Percentiles rank a stretch among this genome's conserved stretches.
Conservation (phyloP, 2,113 vertebrate genomes). For the Entelurus aequoreus region DNA sequence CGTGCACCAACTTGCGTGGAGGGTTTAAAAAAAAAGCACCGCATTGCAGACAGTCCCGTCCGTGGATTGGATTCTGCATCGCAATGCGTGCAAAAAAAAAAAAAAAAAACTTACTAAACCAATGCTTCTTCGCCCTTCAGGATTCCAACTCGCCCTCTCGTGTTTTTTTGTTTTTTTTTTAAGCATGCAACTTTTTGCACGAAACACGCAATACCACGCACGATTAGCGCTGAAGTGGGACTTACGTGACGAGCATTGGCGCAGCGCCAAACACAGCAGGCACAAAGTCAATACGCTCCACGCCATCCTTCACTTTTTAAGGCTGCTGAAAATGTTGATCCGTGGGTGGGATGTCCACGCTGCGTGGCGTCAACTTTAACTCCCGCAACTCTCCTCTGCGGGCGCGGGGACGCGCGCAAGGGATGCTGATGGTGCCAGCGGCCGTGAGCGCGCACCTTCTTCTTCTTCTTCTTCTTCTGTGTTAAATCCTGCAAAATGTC, state of each 20-base stretch:
- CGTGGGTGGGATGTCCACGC: constrained; percentile 51
- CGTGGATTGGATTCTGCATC: constrained; percentile 38
- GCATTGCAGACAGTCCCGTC: constrained; percentile 74
- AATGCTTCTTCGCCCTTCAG: constrained; percentile 42
- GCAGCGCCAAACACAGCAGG: constrained; percentile 70
- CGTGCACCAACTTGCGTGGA: constrained; percentile 69
- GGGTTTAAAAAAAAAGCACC: constrained; percentile 58
- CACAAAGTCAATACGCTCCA: constrained; percentile 67
- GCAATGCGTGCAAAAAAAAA: neutral
- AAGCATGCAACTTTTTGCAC: constrained; percentile 36
- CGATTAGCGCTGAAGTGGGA: constrained; percentile 50
- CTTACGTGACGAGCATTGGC: constrained; percentile 76
- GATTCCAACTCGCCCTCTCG: constrained; percentile 29
- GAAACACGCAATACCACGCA: constrained; percentile 12
- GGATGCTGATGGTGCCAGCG: constrained; percentile 55
- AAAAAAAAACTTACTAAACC: neutral
- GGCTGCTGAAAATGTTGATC: constrained; percentile 53
- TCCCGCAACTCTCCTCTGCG: constrained; percentile 66
- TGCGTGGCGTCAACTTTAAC: constrained; percentile 73
- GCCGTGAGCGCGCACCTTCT: constrained; percentile 66
- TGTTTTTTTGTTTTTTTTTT: constrained; percentile 22
- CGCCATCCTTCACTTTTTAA: constrained; percentile 67
- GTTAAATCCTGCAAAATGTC: constrained; percentile 32
- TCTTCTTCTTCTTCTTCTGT: constrained; percentile 14
- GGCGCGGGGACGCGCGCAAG: constrained; percentile 70